phyloP scores from a whole-genome alignment of 64 coral and sea anemone genomes.

The Dendrophyllia cribrosa region DNA sequence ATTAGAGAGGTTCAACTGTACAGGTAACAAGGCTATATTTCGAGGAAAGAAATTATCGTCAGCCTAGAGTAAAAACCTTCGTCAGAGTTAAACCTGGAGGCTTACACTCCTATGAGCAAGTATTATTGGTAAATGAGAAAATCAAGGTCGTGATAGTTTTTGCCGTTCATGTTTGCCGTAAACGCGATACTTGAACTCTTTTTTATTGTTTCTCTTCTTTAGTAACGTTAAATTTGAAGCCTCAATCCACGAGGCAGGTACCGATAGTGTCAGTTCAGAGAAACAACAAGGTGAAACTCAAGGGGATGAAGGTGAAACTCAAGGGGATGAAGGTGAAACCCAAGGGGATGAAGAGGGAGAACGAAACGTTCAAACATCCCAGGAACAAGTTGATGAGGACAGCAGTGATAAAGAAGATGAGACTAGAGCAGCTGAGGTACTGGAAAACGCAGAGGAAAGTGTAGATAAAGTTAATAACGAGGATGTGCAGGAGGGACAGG shows the following conservation, averaged over 20 bases:
- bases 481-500: background rate
- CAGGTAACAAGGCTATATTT: no score
- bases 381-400: background rate
- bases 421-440: background rate
- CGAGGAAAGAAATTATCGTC: no score
- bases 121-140: no score
- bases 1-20: no score
- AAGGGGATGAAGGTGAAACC: background rate
- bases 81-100: no score
- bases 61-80: no score
- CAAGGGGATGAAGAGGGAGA: background rate
- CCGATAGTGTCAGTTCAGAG: background rate
- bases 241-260: background rate
- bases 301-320: background rate
- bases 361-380: background rate
- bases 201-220: background rate
- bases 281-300: background rate
- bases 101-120: no score
- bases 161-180: no score
- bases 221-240: background rate
- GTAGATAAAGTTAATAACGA: slow-evolving; percentile 35
- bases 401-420: slow-evolving; percentile 37
- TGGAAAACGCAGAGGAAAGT: slow-evolving; percentile 9
- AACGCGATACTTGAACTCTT: no score
- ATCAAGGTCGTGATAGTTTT: no score